phyloP scores from a whole-genome alignment of 2,797 vertebrate genomes.

The Oreochromis grahami region DNA sequence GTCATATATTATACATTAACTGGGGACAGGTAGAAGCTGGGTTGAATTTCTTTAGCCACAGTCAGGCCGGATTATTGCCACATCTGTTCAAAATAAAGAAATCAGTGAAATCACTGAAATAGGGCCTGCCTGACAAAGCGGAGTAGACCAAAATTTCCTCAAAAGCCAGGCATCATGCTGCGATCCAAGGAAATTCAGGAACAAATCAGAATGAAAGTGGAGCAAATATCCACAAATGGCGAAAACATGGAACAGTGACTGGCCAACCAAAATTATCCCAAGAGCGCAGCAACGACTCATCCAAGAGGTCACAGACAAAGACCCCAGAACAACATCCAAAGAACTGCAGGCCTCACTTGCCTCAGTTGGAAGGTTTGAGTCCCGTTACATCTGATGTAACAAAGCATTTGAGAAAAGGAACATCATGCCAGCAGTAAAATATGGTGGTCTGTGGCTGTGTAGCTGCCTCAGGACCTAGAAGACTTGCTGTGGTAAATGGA shows the following conservation, averaged over 20 bases:
- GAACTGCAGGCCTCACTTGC: neutral
- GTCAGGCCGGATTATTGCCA: neutral
- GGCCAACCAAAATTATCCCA: neutral
- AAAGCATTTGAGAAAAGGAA: neutral
- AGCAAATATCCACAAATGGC: neutral
- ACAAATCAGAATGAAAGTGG: neutral
- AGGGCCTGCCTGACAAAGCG: neutral
- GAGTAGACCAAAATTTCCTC: neutral
- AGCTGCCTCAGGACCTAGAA: neutral
- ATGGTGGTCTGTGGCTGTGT: neutral
- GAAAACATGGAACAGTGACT: neutral
- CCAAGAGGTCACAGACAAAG: neutral
- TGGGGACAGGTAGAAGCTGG: neutral
- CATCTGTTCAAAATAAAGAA: neutral
- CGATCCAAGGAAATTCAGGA: neutral
- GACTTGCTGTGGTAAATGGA: neutral
- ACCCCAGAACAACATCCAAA: neutral
- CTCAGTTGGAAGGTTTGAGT: neutral
- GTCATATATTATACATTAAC: neutral
- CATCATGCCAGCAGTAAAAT: accelerated
- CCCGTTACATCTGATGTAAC: neutral
- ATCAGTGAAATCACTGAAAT: accelerated
- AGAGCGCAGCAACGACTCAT: neutral
- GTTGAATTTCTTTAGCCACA: neutral
- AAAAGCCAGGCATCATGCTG: accelerated